Conservation (phyloP, 2,888 invertebrate genomes). For the Digitonthophagus gazella region DNA sequence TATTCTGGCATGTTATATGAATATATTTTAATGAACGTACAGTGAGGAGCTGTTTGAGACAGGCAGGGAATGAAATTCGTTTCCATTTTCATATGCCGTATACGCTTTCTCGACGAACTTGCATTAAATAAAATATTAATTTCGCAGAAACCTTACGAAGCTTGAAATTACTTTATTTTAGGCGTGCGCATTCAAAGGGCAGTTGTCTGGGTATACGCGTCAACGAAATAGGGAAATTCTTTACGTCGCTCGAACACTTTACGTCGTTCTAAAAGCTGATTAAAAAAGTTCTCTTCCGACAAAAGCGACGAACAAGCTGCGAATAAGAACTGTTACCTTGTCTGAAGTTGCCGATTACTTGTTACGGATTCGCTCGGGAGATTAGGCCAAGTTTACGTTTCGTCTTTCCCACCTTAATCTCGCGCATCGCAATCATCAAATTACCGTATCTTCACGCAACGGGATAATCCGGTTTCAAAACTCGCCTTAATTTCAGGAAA, state of each 20-base stretch:
- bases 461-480: not conserved
- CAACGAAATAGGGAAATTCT: not conserved
- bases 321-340: not conserved
- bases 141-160: not conserved
- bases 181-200: not conserved
- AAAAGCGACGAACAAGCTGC: not conserved
- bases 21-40: too few species aligned
- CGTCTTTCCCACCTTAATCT: not conserved
- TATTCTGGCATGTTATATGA: too few species aligned
- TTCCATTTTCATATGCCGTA: not conserved
- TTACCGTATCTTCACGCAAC: not conserved
- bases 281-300: not conserved
- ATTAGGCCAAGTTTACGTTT: not conserved
- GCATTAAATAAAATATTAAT: not conserved
- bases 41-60: too few species aligned
- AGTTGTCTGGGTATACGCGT: too few species aligned
- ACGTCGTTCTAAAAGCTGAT: not conserved
- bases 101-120: not conserved
- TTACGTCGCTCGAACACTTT: not conserved
- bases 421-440: not conserved
- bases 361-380: too few species aligned
- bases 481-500: not conserved
- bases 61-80: not conserved
- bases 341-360: not conserved
- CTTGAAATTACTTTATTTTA: not conserved